Conservation (phyloP, 1,140 invertebrate genomes). For the Anagrus nilaparvatae region DNA sequence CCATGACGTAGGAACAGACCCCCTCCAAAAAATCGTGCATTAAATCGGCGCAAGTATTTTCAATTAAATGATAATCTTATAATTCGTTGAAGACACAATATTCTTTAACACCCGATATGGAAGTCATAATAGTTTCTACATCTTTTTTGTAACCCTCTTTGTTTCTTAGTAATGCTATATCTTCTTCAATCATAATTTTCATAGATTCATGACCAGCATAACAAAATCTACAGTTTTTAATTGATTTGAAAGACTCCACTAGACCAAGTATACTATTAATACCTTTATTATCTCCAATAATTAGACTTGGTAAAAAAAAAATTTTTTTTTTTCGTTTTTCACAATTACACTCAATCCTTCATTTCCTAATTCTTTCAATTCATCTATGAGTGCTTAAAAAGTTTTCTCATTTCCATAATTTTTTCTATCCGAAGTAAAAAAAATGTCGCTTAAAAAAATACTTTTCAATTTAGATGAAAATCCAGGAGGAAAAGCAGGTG, state of each 20-base stretch:
- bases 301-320: conserved; percentile 11
- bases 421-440: conserved; percentile 19
- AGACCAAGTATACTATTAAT: conserved; percentile 14
- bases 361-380: conserved; percentile 12
- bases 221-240: conserved; percentile 14
- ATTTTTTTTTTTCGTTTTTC: background rate
- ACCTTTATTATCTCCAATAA: conserved; percentile 16
- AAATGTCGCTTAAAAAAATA: conserved; percentile 21
- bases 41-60: background rate
- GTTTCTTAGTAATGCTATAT: conserved; percentile 7
- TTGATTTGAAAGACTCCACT: conserved; percentile 12
- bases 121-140: background rate
- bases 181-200: conserved; percentile 7
- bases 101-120: conserved; percentile 8
- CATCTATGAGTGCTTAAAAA: conserved; percentile 24
- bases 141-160: conserved; percentile 11
- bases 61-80: background rate
- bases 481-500: conserved; percentile 19
- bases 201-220: conserved; percentile 6
- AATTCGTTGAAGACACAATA: conserved; percentile 12
- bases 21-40: background rate
- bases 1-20: background rate
- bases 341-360: conserved; percentile 9
- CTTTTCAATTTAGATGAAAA: conserved; percentile 15
- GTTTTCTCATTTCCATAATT: conserved; percentile 27